Percentiles rank a stretch among this genome's conserved stretches.
These are phyloP conservation scores for Zaprionus lachaisei DNA, from an alignment of 1,140 invertebrate species.

Conservation along the genomic window DNA sequence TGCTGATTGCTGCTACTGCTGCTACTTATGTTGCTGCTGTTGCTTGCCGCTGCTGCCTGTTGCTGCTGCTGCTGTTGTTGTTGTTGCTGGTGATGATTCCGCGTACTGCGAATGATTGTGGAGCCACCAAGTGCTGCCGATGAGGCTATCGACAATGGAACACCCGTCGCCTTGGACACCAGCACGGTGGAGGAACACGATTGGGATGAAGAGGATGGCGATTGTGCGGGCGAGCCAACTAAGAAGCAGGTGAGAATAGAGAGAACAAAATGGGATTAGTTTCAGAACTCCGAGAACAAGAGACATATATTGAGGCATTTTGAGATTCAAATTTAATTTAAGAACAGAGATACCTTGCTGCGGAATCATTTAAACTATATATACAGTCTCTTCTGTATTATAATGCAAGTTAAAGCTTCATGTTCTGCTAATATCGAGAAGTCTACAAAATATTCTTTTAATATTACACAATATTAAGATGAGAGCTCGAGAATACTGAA, in stretches of 20 bases:
- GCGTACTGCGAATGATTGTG: slow-evolving; percentile 78
- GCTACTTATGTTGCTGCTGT: slow-evolving; percentile 27
- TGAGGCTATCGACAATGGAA: slow-evolving; percentile 75
- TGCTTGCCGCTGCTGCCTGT: slow-evolving; percentile 44
- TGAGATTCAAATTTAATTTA: too few species aligned
- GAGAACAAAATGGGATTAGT: neutral
- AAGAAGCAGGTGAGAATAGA: neutral
- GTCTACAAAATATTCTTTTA: too few species aligned
- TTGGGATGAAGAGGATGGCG: slow-evolving; percentile 78
- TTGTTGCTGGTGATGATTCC: slow-evolving; percentile 66
- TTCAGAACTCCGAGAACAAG: neutral
- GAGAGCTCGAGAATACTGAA: too few species aligned
- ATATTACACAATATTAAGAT: too few species aligned
- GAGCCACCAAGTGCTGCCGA: slow-evolving; percentile 72
- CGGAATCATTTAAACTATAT: too few species aligned
- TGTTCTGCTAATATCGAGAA: too few species aligned
- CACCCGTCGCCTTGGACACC: slow-evolving; percentile 75
- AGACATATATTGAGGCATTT: neutral
- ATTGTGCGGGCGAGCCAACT: slow-evolving; percentile 75
- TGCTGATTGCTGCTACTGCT: slow-evolving; percentile 43
- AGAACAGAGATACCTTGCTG: too few species aligned
- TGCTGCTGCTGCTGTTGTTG: slow-evolving; percentile 44
- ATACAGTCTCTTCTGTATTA: too few species aligned
- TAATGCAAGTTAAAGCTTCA: too few species aligned
- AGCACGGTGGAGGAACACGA: slow-evolving; percentile 82